Evolutionary conservation across 2,888 invertebrate genomes (phyloP), one percentile per base, ranked within the genome.

Genomic region (Lepidochitona cinerea): DNA sequence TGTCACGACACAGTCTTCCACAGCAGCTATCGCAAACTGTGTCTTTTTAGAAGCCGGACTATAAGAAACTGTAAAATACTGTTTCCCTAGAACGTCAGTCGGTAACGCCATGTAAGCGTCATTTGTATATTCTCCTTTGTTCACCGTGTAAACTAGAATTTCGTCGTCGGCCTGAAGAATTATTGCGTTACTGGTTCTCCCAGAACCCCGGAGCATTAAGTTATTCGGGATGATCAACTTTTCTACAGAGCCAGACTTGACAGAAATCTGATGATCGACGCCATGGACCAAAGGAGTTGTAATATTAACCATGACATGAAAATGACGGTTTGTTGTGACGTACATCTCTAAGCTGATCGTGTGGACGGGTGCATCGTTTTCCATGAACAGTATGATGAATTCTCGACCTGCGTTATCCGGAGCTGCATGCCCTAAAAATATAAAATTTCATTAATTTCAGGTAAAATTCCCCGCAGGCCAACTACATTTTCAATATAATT

Each of bases 91-190:
- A 12, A 79, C 73, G 65, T 84, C 81, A 0, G 78, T 72, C 0
- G 85, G 84, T 29, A 82, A 77, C 23, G 83, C 81, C 0, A 81
- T 70, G 73, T 79, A 84, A 2, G 80, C 85, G 69, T 85, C 85
- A 1, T 82, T 81, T 1, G 85, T 83, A 29, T 72, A 79, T 14
- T 32, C 70, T 68, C 83, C 80, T 49, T 79, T 80, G 72, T 83
- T 84, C 3, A 82, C 82, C n/a, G 76, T 68, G 64, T 79, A 83
- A 1, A 84, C 82, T 0, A 81, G 77, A 0, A 84, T 71, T 26
- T 80, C 81, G 29, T 80, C 72, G 0, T 79, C 75, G 18, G 84
- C 74, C 29, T 49, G 49, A 1, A 84, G 73, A 3, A 72, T 54
- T 1, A 84, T 59, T 3, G 73, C 84, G 67, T 79, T 75, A 53